These are phyloP conservation scores for Ruditapes philippinarum DNA, from an alignment of 1,140 invertebrate species.

Conservation along the genomic window DNA sequence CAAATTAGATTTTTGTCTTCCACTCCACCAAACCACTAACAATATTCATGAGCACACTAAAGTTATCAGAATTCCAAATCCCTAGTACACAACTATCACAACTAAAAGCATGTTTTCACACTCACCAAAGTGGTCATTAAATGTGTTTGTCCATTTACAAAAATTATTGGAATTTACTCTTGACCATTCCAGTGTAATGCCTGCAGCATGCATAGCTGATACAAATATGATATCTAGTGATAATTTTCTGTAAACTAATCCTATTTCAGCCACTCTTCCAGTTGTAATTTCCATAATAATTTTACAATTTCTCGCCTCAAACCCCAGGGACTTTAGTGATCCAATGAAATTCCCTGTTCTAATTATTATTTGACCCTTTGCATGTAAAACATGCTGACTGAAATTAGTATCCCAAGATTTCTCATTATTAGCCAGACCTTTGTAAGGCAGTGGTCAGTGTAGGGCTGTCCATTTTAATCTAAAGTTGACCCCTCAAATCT, in stretches of 20 bases:
- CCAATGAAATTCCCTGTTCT: slow-evolving; percentile 23
- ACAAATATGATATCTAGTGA: neutral
- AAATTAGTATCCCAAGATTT: slow-evolving; percentile 28
- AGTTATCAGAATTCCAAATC: slow-evolving; percentile 20
- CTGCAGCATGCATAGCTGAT: neutral
- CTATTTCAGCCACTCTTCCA: slow-evolving; percentile 26
- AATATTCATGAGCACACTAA: neutral
- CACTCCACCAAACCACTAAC: no score
- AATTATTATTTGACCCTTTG: slow-evolving; percentile 34
- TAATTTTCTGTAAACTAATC: slow-evolving; percentile 52
- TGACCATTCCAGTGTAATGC: neutral
- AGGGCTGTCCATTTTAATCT: slow-evolving; percentile 32
- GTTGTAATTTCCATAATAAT: slow-evolving; percentile 57
- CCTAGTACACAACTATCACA: neutral
- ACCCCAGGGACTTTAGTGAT: slow-evolving; percentile 19
- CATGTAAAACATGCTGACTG: slow-evolving; percentile 36
- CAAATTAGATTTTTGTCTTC: no score
- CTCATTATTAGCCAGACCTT: slow-evolving; percentile 27
- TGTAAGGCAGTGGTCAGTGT: neutral
- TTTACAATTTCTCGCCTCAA: slow-evolving; percentile 37
- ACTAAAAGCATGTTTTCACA: slow-evolving; percentile 35
- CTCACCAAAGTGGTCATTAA: neutral
- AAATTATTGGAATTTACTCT: slow-evolving; percentile 23
- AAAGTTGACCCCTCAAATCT: slow-evolving; percentile 26
- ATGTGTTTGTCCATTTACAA: slow-evolving; percentile 32